These are phyloP conservation scores for Drosophila nikananu DNA, from an alignment of 1,140 invertebrate species.

Conservation along the genomic window DNA sequence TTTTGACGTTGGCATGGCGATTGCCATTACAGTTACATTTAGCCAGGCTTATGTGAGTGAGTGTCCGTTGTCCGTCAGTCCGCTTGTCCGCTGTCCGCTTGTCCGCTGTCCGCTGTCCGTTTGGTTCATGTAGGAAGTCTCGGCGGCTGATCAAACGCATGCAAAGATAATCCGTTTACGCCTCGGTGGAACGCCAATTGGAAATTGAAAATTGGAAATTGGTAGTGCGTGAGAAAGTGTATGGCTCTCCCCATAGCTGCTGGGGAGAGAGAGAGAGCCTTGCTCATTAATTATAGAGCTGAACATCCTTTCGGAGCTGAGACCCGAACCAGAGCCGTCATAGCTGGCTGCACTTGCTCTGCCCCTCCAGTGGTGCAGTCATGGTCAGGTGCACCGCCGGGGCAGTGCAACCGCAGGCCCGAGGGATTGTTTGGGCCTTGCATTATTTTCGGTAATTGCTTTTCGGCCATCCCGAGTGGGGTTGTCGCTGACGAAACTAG, in stretches of 20 bases:
- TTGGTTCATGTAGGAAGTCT: constrained; percentile 47
- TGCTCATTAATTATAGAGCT: constrained; percentile 35
- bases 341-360: constrained; percentile 49
- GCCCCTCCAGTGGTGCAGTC: constrained; percentile 25
- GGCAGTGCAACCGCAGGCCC: constrained; percentile 39
- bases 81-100: constrained; percentile 14
- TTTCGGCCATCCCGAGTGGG: constrained; percentile 34
- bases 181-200: constrained; percentile 59
- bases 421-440: constrained; percentile 4
- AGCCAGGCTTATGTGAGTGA: constrained; percentile 45
- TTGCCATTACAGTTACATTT: constrained; percentile 68
- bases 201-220: constrained; percentile 53
- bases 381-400: constrained; percentile 54
- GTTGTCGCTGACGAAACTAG: constrained; percentile 35
- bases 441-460: constrained; percentile 62
- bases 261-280: background rate
- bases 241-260: background rate
- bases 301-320: constrained; percentile 38
- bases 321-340: constrained; percentile 49
- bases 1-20: constrained; percentile 54
- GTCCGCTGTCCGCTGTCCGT: constrained; percentile 8
- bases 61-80: constrained; percentile 28
- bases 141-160: constrained; percentile 62
- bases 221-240: constrained; percentile 57
- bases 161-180: constrained; percentile 74